A percentile compares a stretch with the other conserved stretches of the same genome.
These are phyloP conservation scores for Eupithecia centaureata DNA, from an alignment of 2,888 invertebrate genomes.

Conservation along the genomic window DNA sequence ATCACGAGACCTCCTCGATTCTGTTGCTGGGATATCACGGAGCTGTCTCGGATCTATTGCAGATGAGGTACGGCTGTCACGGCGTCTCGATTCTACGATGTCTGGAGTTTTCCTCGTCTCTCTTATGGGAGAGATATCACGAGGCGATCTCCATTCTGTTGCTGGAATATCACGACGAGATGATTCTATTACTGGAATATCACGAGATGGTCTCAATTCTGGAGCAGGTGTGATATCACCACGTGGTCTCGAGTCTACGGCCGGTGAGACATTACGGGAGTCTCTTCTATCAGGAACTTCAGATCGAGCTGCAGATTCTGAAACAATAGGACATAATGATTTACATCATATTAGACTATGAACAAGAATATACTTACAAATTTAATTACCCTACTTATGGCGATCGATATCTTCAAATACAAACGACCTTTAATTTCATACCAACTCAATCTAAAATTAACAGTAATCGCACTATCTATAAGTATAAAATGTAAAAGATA, in stretches of 20 bases:
- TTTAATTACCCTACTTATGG: neutral
- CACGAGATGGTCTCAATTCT: neutral
- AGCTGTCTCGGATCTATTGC: neutral
- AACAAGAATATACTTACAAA: too few relatives aligned
- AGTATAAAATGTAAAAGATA: neutral
- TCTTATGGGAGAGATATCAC: slow-evolving; percentile 3
- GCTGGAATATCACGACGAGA: neutral
- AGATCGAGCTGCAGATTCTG: neutral
- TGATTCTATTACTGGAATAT: neutral
- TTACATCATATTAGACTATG: too few relatives aligned
- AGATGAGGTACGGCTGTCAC: neutral
- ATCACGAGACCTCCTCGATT: neutral
- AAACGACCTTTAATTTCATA: neutral
- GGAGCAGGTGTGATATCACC: neutral
- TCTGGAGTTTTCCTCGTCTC: neutral
- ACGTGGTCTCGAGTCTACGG: neutral
- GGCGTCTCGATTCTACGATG: neutral
- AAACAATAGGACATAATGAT: neutral
- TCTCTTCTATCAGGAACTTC: neutral
- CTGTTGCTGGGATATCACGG: neutral
- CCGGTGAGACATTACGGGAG: neutral
- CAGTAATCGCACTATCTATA: neutral
- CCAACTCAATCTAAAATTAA: neutral
- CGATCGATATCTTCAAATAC: neutral
- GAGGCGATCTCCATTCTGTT: neutral